Base-by-base conservation (phyloP, 1,140 invertebrate genomes). In the Ptiloglossa arizonensis region DNA sequence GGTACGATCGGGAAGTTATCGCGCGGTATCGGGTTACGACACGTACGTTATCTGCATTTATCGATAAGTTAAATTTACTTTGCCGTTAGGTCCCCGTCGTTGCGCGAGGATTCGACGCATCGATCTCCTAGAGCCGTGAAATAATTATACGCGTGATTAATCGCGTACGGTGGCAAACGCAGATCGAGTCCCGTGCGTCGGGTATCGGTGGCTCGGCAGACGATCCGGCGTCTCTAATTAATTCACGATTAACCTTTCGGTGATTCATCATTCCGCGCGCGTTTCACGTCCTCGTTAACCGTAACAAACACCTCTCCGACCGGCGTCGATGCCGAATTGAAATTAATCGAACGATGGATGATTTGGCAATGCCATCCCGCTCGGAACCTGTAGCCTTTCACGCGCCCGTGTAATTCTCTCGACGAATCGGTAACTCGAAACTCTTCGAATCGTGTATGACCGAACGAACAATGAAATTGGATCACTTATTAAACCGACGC, bases 171-270 rank as follows among this genome's bases (percentile, higher is more conserved):
- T 41, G 29, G 22, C 35, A 44, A 66, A 56, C 35, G 48, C 15
- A n/a, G n/a, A 9, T n/a, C 2, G 38, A 48, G 32, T 50, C n/a
- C 50, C 56, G 57, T 13, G 17, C n/a, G 27, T 29, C 24, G n/a
- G 6, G 41, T 41, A 54, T 48, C 54, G 9, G 13, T 41, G 15
- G 63, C 64, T 71, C 63, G n/a, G 68, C n/a, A 63, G 54, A 27
- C 54, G 24, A 13, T 77, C 56, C 17, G 17, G 13, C 32, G 29
- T 38, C 74, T 59, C 29, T 67, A 71, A 81, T 83, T 76, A 83
- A 52, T 69, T 68, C 22, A 35, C 57, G 74, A 82, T 79, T 82
- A 83, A 82, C 57, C 62, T 29, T 62, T 56, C 48, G 63, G 27
- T 50, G 73, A 66, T 82, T 82, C 57, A 79, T 83, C 63, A 48